phyloP scores from a whole-genome alignment of 2,113 vertebrate genomes.

The Accipiter virgatus region DNA sequence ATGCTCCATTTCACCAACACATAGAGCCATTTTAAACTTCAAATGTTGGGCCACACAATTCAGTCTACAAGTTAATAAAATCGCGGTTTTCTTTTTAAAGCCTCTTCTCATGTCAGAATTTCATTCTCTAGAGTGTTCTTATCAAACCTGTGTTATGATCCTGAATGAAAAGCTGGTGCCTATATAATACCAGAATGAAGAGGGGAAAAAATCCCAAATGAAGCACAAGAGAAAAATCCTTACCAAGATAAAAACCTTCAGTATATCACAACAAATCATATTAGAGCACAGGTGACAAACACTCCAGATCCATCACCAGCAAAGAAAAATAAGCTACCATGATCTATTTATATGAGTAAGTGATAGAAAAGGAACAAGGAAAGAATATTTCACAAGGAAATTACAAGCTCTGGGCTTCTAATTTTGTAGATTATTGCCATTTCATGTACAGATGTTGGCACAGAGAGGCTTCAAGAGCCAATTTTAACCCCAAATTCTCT shows the following conservation, averaged over 20 bases:
- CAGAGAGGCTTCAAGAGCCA: neutral
- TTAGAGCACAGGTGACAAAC: neutral
- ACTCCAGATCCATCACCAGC: neutral
- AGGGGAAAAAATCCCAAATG: accelerated
- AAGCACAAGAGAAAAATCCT: neutral
- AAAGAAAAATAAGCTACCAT: conserved; percentile 3
- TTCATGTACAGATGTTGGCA: neutral
- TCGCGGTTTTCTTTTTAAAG: neutral
- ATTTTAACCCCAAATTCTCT: neutral
- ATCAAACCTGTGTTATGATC: neutral
- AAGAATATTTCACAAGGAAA: neutral
- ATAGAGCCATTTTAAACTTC: neutral
- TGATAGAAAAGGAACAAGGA: neutral
- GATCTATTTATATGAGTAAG: neutral
- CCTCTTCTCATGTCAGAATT: neutral
- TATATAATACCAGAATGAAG: neutral
- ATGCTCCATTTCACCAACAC: neutral
- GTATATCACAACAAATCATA: neutral
- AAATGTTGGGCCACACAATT: neutral
- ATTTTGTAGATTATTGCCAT: conserved; percentile 7
- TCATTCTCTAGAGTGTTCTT: conserved; percentile 6
- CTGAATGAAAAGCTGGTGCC: neutral
- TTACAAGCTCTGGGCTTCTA: neutral
- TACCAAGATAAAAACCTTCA: neutral
- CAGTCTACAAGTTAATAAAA: neutral